phyloP scores from a whole-genome alignment of 2,113 vertebrate species.

The Zosterops borbonicus region DNA sequence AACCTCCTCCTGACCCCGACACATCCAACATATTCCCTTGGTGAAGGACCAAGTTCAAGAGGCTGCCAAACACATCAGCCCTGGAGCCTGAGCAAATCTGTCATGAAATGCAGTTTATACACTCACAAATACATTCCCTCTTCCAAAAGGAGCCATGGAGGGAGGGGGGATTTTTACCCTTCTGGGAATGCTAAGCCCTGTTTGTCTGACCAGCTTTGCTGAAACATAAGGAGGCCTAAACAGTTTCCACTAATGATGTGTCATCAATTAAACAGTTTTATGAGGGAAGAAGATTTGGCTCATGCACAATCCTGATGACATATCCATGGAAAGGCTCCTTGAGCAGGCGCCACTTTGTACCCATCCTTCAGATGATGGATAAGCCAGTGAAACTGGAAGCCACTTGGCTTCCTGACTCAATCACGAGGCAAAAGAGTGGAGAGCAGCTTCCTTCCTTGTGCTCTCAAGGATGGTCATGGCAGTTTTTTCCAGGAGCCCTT shows the following conservation, averaged over 20 bases:
- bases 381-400: neutral
- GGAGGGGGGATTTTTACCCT: neutral
- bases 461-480: neutral
- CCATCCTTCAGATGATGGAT: neutral
- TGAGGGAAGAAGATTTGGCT: neutral
- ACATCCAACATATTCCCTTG: accelerated
- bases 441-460: neutral
- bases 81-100: neutral
- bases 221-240: neutral
- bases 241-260: neutral
- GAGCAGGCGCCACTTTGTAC: accelerated
- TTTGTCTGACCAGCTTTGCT: neutral
- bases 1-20: accelerated
- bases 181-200: neutral
- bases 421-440: accelerated
- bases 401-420: neutral
- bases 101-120: neutral
- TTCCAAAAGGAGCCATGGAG: neutral
- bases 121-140: accelerated
- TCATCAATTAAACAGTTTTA: neutral
- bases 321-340: neutral
- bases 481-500: neutral
- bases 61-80: neutral
- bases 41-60: neutral
- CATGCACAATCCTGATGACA: neutral